Evolutionary conservation across 2,113 vertebrate species (phyloP).

Genomic region (Notarius quadriscutis): DNA sequence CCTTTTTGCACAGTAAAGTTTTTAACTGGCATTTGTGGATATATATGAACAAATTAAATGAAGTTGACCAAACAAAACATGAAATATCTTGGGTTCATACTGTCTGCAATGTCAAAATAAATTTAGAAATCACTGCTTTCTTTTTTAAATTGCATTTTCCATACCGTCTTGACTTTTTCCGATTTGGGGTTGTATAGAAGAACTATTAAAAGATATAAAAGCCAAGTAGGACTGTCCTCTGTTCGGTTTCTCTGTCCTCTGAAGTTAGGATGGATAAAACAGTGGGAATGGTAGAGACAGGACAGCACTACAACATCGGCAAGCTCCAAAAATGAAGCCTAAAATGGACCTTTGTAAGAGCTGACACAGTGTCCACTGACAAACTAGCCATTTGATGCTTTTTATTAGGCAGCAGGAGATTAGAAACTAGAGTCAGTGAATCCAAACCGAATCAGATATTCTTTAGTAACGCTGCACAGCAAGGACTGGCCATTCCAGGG

Average conservation of each 20-base stretch:
- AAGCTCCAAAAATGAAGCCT: conserved; percentile 62
- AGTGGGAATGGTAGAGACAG: conserved; percentile 52
- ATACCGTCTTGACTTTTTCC: too few relatives aligned
- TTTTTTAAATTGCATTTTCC: too few relatives aligned
- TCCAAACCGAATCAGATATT: neutral
- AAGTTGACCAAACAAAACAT: too few relatives aligned
- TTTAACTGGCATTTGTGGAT: too few relatives aligned
- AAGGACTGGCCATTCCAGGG: neutral
- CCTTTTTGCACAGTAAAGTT: too few relatives aligned
- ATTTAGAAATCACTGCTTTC: too few relatives aligned
- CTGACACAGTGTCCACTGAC: conserved; percentile 63
- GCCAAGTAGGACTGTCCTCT: conserved; percentile 50
- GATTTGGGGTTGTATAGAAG: neutral
- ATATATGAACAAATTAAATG: too few relatives aligned
- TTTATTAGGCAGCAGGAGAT: neutral
- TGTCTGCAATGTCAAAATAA: too few relatives aligned
- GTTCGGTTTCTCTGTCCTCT: conserved; percentile 54
- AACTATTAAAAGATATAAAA: neutral
- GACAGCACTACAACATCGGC: conserved; percentile 59
- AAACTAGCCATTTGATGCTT: conserved; percentile 48
- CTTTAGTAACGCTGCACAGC: neutral
- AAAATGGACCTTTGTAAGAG: conserved; percentile 66
- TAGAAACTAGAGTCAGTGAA: conserved; percentile 5
- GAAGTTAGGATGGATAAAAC: conserved; percentile 45
- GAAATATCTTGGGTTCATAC: too few relatives aligned